Evolutionary conservation across 2,888 invertebrate genomes (phyloP).

Genomic region (Oscheius sp.): DNA sequence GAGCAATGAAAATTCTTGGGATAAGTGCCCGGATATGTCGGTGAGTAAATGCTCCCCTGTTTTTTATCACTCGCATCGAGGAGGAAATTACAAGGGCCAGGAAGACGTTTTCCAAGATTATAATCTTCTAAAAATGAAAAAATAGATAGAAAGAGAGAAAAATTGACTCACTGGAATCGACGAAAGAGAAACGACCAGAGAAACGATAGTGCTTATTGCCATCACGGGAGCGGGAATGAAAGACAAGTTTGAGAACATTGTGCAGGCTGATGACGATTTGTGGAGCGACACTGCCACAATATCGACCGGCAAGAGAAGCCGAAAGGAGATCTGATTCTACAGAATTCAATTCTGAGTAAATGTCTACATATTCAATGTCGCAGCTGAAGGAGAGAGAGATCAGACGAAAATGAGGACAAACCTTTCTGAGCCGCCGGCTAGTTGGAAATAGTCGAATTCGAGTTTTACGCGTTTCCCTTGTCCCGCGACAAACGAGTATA

Average conservation of each 20-base stretch:
- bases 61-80: slow-evolving; percentile 55
- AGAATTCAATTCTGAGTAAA: slow-evolving; percentile 71
- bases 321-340: slow-evolving; percentile 70
- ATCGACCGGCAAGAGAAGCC: slow-evolving; percentile 72
- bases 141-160: slow-evolving; percentile 1
- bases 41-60: slow-evolving; percentile 88
- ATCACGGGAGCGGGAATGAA: slow-evolving; percentile 71
- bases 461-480: slow-evolving; percentile 72
- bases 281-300: slow-evolving; percentile 73
- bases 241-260: slow-evolving; percentile 72
- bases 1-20: slow-evolving; percentile 75
- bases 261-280: slow-evolving; percentile 65
- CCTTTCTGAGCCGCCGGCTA: slow-evolving; percentile 73
- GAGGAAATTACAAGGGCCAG: slow-evolving; percentile 57
- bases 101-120: slow-evolving; percentile 57
- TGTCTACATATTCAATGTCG: slow-evolving; percentile 73
- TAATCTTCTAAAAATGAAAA: slow-evolving; percentile 54
- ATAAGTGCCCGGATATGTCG: slow-evolving; percentile 98
- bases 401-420: slow-evolving; percentile 49
- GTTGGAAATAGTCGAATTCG: slow-evolving; percentile 71
- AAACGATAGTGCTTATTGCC: slow-evolving; percentile 66
- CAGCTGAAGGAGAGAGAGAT: slow-evolving; percentile 69
- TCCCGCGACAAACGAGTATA: slow-evolving; percentile 73
- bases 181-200: slow-evolving; percentile 71
- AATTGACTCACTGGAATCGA: slow-evolving; percentile 70